Evolutionary conservation across 2,797 vertebrate species (phyloP), one percentile per base, ranked within the genome.

Genomic region (Cygnus olor): DNA sequence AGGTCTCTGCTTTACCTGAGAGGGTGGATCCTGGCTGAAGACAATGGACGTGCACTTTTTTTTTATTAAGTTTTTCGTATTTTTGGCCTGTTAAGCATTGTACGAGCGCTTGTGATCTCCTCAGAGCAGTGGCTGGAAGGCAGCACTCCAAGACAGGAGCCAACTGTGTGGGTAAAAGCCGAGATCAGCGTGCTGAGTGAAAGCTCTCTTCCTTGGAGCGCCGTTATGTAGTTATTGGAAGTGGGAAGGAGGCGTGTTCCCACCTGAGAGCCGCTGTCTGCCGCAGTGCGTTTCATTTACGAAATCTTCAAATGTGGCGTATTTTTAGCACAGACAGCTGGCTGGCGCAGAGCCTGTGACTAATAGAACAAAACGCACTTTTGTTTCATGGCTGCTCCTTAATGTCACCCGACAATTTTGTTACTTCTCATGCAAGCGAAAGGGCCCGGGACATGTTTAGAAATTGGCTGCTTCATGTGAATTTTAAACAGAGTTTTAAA

Each of bases 251-350:
- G 94, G 96, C 42, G 40, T 89, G 96, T 96, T 97, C 91, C 96
- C 97, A 96, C 97, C 96, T 94, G 90, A 96, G 96, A 87, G 86
- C 22, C 89, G 90, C 92, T 97, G 96, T 97, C 94, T 97, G 90
- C 94, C 97, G 93, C 90, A 95, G 64, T 91, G 91, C 96, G 60
- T 95, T 94, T 96, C 57, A 96, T 97, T 97, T 96, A 96, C n/a
- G 34, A 91, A 95, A 89, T 94, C 96, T 97, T 94, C 36, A 93
- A 57, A 81, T 74, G 82, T 74, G 88, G 63, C n/a, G 14, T 98
- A 98, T 97, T 98, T 98, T 97, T 98, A 97, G 97, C 93, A 58
- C 93, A 92, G 80, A 96, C 97, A 98, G 96, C 97, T 98, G 97
- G 92, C 95, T 98, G 97, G 80, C 96, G 64, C 74, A 40, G 96